Conservation (phyloP, 1,140 invertebrate species). For the Dendroctonus ponderosae region DNA sequence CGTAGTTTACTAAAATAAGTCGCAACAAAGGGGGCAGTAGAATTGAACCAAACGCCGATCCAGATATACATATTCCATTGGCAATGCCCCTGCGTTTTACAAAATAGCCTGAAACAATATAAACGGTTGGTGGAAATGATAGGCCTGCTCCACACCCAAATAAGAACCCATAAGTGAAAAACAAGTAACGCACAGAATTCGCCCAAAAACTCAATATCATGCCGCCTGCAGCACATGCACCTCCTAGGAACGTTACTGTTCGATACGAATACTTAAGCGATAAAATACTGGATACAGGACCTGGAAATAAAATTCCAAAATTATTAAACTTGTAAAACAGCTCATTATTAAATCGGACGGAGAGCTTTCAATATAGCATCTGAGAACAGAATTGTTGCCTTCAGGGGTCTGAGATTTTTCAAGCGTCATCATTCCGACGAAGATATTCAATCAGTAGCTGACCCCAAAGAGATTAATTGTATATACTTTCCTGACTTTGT, state of each 20-base stretch:
- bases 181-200: conserved; percentile 71
- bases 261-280: conserved; percentile 89
- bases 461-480: too few relatives aligned
- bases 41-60: conserved; percentile 80
- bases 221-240: conserved; percentile 76
- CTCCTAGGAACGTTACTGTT: conserved; percentile 84
- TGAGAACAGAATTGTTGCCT: too few relatives aligned
- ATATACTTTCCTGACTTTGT: too few relatives aligned
- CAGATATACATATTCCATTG: conserved; percentile 86
- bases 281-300: conserved; percentile 85
- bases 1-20: conserved; percentile 67
- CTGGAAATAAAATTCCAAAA: conserved; percentile 55
- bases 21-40: conserved; percentile 75
- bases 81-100: conserved; percentile 76
- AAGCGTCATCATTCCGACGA: too few relatives aligned
- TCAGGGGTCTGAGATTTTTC: too few relatives aligned
- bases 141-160: conserved; percentile 79
- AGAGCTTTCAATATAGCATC: too few relatives aligned
- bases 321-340: background rate
- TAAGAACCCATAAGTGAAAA: conserved; percentile 76
- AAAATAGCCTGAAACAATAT: conserved; percentile 88
- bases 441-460: too few relatives aligned
- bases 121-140: conserved; percentile 84
- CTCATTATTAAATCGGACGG: too few relatives aligned
- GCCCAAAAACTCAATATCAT: conserved; percentile 85